A percentile compares a stretch with the other conserved stretches of the same genome.
Conservation (phyloP, 2,113 vertebrate species). For the Forbesichthys papilliferus region DNA sequence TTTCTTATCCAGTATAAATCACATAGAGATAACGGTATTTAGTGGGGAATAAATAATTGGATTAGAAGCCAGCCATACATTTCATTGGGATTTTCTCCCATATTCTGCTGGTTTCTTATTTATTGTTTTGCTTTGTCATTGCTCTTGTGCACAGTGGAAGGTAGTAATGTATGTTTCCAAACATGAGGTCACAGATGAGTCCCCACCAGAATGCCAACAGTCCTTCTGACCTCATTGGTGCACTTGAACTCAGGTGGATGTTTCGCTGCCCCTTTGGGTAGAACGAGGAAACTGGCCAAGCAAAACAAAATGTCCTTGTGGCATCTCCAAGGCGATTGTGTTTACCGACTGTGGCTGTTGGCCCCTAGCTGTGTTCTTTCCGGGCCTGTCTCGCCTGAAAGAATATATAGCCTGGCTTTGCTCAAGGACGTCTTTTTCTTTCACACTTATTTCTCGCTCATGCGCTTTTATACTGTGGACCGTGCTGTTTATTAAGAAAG, state of each 20-base stretch:
- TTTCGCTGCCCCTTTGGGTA: slow-evolving; percentile 48
- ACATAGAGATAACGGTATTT: too few species aligned
- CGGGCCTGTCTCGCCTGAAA: slow-evolving; percentile 47
- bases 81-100: background rate
- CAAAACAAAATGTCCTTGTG: slow-evolving; percentile 72
- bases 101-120: background rate
- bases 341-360: slow-evolving; percentile 51
- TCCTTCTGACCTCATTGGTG: slow-evolving; percentile 33
- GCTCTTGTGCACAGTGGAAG: background rate
- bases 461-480: slow-evolving; percentile 45
- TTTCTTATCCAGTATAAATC: too few species aligned
- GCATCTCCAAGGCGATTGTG: slow-evolving; percentile 60
- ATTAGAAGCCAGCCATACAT: too few species aligned
- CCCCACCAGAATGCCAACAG: slow-evolving; percentile 28
- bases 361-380: slow-evolving; percentile 20
- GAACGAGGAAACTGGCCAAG: slow-evolving; percentile 51
- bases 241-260: slow-evolving; percentile 22
- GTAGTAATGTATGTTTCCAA: slow-evolving; percentile 17
- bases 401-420: slow-evolving; percentile 52
- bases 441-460: slow-evolving; percentile 7
- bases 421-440: slow-evolving; percentile 59
- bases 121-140: background rate
- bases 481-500: slow-evolving; percentile 31
- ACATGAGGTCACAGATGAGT: slow-evolving; percentile 36
- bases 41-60: too few species aligned